These are phyloP conservation scores for Oophaga sylvatica DNA, from an alignment of 2,797 vertebrate species.

Conservation along the genomic window DNA sequence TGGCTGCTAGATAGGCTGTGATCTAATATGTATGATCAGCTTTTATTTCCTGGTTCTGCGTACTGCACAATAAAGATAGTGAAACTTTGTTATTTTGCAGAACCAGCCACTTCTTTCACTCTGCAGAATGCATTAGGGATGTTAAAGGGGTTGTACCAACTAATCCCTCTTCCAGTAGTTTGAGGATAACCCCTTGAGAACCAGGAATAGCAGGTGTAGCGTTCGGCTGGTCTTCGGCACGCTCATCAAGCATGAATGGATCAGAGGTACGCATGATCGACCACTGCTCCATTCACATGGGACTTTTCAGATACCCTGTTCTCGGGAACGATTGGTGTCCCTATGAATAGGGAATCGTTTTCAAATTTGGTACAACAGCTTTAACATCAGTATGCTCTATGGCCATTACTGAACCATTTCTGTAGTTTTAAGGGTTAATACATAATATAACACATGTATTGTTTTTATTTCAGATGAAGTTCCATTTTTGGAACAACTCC, in stretches of 20 bases:
- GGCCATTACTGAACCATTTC: background rate
- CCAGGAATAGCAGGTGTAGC: no score
- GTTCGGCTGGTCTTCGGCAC: no score
- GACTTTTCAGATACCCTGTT: no score
- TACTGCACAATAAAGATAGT: slow-evolving; percentile 15
- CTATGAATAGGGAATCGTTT: no score
- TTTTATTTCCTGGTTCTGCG: background rate
- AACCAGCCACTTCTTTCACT: background rate
- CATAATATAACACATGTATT: background rate
- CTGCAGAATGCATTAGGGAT: background rate
- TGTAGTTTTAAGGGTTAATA: background rate
- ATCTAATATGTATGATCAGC: slow-evolving; percentile 14
- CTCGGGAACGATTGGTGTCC: no score
- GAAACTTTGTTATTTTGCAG: background rate
- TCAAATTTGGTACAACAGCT: no score
- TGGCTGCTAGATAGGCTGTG: slow-evolving; percentile 19
- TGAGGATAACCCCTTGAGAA: no score
- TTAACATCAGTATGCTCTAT: background rate
- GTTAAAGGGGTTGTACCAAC: background rate
- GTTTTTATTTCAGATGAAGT: background rate
- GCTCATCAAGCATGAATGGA: no score
- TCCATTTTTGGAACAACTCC: background rate
- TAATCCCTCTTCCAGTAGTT: no score
- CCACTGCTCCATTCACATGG: no score
- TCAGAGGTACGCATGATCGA: no score